A percentile compares a stretch with the other conserved stretches of the same genome.
Conservation (phyloP, 2,113 vertebrate genomes). For the Bufo bufo region DNA sequence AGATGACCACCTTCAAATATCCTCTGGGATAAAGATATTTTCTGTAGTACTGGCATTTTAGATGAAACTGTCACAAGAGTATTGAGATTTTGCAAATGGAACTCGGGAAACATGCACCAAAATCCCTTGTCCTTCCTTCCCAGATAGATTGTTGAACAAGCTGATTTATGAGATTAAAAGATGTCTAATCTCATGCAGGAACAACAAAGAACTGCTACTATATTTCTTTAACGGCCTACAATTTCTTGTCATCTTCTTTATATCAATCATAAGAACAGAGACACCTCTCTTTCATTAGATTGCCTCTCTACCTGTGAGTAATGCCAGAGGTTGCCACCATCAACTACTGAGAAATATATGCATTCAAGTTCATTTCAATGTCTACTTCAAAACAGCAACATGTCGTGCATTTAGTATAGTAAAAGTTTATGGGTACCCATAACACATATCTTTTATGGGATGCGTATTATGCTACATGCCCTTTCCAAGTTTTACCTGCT, state of each 20-base stretch:
- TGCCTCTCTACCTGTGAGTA: constrained; percentile 49
- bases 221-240: constrained; percentile 51
- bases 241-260: constrained; percentile 35
- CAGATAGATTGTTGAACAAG: constrained; percentile 50
- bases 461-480: no score
- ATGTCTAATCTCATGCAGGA: constrained; percentile 53
- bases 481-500: no score
- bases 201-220: constrained; percentile 50
- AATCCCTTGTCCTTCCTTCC: constrained; percentile 55
- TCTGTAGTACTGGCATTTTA: constrained; percentile 15
- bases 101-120: constrained; percentile 43
- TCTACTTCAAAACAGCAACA: background rate
- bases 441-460: background rate
- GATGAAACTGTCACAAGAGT: constrained; percentile 49
- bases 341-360: constrained; percentile 40
- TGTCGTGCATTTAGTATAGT: background rate
- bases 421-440: background rate
- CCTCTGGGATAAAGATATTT: constrained; percentile 32
- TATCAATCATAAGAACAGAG: constrained; percentile 51
- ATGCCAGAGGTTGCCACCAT: constrained; percentile 36
- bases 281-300: constrained; percentile 57
- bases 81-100: constrained; percentile 57
- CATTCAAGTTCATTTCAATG: constrained; percentile 46
- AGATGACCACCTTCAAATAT: constrained; percentile 29
- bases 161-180: constrained; percentile 59